These are phyloP conservation scores for Picathartes gymnocephalus DNA, from an alignment of 2,113 vertebrate species.

Conservation along the genomic window DNA sequence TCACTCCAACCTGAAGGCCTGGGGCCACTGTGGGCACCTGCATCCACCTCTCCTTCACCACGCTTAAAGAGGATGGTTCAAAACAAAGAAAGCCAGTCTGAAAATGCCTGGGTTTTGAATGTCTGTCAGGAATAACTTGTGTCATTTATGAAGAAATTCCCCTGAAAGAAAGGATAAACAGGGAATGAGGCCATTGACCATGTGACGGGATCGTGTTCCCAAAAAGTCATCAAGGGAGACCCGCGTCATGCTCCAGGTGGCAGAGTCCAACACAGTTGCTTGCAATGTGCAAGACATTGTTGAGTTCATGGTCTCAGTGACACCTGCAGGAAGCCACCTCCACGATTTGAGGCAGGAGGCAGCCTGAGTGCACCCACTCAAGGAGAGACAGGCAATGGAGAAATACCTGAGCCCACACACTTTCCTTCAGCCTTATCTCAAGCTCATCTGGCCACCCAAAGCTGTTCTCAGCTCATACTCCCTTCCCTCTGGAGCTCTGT, in stretches of 20 bases:
- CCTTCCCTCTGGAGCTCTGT: neutral
- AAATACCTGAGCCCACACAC: neutral
- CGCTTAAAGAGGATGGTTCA: neutral
- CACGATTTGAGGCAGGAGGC: neutral
- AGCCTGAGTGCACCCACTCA: neutral
- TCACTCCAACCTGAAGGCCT: neutral
- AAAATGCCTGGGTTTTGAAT: neutral
- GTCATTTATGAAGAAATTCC: neutral
- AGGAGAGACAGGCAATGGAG: fast-evolving
- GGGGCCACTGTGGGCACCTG: neutral
- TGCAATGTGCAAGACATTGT: neutral
- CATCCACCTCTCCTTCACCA: neutral
- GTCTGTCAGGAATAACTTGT: neutral
- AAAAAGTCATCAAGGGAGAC: neutral
- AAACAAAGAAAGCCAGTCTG: neutral
- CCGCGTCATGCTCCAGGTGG: neutral
- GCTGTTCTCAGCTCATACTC: neutral
- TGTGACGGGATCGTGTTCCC: neutral
- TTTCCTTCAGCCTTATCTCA: neutral
- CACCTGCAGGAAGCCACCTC: neutral
- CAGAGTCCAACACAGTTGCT: neutral
- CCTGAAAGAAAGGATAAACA: neutral
- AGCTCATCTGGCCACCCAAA: neutral
- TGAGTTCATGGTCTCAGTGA: neutral
- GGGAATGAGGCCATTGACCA: neutral